Percentiles rank a stretch among this genome's conserved stretches.
These are phyloP conservation scores for Tetraneura akinire DNA, from an alignment of 1,140 invertebrate species.

Conservation along the genomic window DNA sequence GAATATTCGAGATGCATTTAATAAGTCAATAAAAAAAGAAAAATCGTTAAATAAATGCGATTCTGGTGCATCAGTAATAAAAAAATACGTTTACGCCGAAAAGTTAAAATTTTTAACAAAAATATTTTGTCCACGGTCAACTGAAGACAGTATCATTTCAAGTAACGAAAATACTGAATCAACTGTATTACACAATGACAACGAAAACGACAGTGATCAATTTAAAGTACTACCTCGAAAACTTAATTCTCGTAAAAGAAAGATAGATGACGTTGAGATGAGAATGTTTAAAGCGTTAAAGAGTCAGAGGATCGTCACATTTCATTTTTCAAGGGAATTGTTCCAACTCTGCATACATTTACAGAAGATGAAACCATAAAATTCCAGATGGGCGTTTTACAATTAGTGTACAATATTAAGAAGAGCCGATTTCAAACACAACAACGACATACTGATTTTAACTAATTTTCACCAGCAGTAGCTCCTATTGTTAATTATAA, in stretches of 20 bases:
- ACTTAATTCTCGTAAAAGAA: slow-evolving; percentile 46
- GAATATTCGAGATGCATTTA: slow-evolving; percentile 20
- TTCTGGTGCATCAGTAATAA: slow-evolving; percentile 11
- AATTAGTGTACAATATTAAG: slow-evolving; percentile 37
- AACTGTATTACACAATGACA: slow-evolving; percentile 30
- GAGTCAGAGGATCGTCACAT: slow-evolving; percentile 51
- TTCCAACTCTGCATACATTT: slow-evolving; percentile 50
- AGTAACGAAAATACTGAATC: slow-evolving; percentile 25
- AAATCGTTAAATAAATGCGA: slow-evolving; percentile 26
- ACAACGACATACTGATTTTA: slow-evolving; percentile 42
- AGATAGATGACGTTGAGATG: too few species aligned
- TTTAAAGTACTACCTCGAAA: slow-evolving; percentile 35
- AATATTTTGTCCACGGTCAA: too few species aligned
- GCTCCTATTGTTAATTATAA: slow-evolving; percentile 43
- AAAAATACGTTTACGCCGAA: slow-evolving; percentile 40
- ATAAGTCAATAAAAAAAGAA: slow-evolving; percentile 27
- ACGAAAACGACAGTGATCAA: not conserved
- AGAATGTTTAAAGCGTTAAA: slow-evolving; percentile 49
- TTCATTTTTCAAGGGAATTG: too few species aligned
- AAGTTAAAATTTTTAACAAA: slow-evolving; percentile 38
- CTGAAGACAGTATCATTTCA: slow-evolving; percentile 21
- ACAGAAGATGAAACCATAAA: slow-evolving; percentile 50
- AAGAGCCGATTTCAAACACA: slow-evolving; percentile 29
- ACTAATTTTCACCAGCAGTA: slow-evolving; percentile 24
- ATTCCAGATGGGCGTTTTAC: too few species aligned